Evolutionary conservation across 2,113 vertebrate genomes (phyloP).

Genomic region (Hyaena hyaena): DNA sequence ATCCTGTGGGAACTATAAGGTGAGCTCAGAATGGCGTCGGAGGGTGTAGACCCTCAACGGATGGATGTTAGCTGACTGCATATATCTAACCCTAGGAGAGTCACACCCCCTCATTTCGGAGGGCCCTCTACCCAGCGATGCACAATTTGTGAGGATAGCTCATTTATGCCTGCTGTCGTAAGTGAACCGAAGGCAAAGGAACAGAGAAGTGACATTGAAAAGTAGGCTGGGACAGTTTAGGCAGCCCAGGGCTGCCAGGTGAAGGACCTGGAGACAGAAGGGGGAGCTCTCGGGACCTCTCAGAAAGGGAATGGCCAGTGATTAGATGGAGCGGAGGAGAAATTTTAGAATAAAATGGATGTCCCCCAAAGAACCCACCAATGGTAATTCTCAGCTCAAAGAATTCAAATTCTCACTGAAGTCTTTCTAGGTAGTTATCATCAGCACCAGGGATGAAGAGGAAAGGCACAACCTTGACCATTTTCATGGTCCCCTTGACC

Average conservation of each 20-base stretch:
- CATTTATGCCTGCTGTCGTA: not conserved
- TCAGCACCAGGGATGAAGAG: rapidly evolving
- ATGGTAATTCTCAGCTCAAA: not conserved
- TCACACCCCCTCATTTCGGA: not conserved
- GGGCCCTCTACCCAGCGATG: not conserved
- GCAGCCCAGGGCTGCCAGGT: not conserved
- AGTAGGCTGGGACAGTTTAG: not conserved
- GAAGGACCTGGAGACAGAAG: not conserved
- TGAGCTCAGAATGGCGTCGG: not conserved
- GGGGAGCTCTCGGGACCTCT: not conserved
- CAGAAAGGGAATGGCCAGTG: not conserved
- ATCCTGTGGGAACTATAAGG: rapidly evolving
- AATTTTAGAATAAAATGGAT: not conserved
- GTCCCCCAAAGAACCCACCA: not conserved
- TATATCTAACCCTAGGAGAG: not conserved
- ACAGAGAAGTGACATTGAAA: not conserved
- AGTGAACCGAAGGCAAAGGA: not conserved
- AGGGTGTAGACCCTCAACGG: not conserved
- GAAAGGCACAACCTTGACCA: not conserved
- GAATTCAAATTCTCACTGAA: not conserved
- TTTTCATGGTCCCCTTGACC: no score
- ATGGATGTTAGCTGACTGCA: not conserved
- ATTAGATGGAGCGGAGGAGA: not conserved
- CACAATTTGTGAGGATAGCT: not conserved
- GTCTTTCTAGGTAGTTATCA: not conserved